phyloP scores from a whole-genome alignment of 2,888 invertebrate species.

The Ophioninae sp. region DNA sequence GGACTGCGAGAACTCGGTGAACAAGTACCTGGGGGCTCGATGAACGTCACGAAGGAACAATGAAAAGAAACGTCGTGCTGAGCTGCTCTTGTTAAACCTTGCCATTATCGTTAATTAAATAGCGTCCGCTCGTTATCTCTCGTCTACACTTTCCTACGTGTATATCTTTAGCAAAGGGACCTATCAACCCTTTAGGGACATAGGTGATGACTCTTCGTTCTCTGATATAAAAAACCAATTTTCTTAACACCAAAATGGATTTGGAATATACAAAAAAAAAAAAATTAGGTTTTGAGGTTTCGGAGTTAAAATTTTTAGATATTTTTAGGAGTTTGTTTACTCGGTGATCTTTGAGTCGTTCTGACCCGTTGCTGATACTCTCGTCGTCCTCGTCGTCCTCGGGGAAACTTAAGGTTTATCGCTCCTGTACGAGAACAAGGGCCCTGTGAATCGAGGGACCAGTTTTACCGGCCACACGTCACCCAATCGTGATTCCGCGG shows the following conservation, averaged over 20 bases:
- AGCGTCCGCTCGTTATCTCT: slow-evolving; percentile 62
- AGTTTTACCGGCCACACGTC: slow-evolving; percentile 71
- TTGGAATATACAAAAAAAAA: no score
- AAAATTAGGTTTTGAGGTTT: no score
- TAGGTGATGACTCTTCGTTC: slow-evolving; percentile 8
- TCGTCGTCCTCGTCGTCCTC: slow-evolving; percentile 25
- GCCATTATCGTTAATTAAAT: slow-evolving; percentile 76
- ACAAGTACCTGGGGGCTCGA: slow-evolving; percentile 34
- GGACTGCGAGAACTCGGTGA: slow-evolving; percentile 22
- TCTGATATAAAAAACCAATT: neutral
- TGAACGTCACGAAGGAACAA: slow-evolving; percentile 73
- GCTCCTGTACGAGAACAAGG: slow-evolving; percentile 67
- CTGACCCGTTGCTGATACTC: slow-evolving; percentile 40
- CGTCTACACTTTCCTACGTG: slow-evolving; percentile 3
- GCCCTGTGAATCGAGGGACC: slow-evolving; percentile 59
- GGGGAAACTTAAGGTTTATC: slow-evolving; percentile 73
- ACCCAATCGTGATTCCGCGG: slow-evolving; percentile 75
- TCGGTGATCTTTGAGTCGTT: slow-evolving; percentile 20
- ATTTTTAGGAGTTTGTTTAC: slow-evolving; percentile 25
- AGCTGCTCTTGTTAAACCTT: slow-evolving; percentile 69
- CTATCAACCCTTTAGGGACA: slow-evolving; percentile 28
- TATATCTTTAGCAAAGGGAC: neutral
- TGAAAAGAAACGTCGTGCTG: slow-evolving; percentile 70
- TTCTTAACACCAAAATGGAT: neutral
- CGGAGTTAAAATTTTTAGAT: slow-evolving; percentile 31